phyloP scores from a whole-genome alignment of 1,140 invertebrate species.

The Spodoptera frugiperda region DNA sequence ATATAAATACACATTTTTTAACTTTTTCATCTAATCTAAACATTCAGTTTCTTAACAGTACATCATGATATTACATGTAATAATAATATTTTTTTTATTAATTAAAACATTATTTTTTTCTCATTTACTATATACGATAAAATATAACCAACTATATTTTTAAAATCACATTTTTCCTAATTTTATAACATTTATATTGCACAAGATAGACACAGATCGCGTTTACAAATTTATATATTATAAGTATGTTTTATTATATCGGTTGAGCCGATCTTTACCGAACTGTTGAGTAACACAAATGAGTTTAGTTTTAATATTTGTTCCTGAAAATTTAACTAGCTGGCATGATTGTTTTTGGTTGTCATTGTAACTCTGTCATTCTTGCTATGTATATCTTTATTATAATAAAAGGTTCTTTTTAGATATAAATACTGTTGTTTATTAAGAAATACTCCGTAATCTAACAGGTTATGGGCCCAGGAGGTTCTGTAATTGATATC shows the following conservation, averaged over 20 bases:
- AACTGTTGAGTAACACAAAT: too few species aligned
- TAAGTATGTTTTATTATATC: too few species aligned
- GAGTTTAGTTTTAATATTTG: too few species aligned
- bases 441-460: too few species aligned
- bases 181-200: slow-evolving; percentile 79
- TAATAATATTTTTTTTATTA: slow-evolving; percentile 39
- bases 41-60: slow-evolving; percentile 74
- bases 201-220: slow-evolving; percentile 77
- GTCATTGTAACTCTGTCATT: too few species aligned
- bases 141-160: slow-evolving; percentile 80
- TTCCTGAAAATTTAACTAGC: too few species aligned
- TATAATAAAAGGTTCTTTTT: too few species aligned
- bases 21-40: slow-evolving; percentile 77
- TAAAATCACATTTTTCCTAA: slow-evolving; percentile 85
- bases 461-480: too few species aligned
- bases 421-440: too few species aligned
- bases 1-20: slow-evolving; percentile 79
- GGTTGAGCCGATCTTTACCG: slow-evolving; percentile 61
- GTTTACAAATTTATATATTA: slow-evolving; percentile 50
- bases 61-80: slow-evolving; percentile 74
- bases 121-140: slow-evolving; percentile 71
- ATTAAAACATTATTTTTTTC: slow-evolving; percentile 63
- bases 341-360: too few species aligned
- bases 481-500: too few species aligned
- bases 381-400: too few species aligned